phyloP scores from a whole-genome alignment of 2,888 invertebrate species.

The Trissoscelio sp. region DNA sequence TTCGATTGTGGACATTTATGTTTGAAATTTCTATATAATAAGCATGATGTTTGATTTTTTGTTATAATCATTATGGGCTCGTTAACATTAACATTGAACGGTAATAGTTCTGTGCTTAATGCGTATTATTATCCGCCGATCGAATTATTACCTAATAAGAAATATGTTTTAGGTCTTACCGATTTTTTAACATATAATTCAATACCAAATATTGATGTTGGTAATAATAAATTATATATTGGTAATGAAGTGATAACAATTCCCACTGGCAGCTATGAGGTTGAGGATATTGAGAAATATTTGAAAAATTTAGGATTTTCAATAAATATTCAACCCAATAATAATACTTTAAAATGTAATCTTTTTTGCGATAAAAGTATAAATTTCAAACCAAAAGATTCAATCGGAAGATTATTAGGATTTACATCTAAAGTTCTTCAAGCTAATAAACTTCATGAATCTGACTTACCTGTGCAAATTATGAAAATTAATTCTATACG shows the following conservation, averaged over 20 bases:
- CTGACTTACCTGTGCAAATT: constrained; percentile 23
- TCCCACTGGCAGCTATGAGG: constrained; percentile 71
- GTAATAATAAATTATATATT: too few species aligned
- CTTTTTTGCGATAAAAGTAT: constrained; percentile 49
- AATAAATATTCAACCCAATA: constrained; percentile 64
- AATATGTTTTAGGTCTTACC: constrained; percentile 64
- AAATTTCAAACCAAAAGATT: constrained; percentile 56
- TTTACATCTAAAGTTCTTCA: constrained; percentile 37
- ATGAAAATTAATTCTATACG: constrained; percentile 31
- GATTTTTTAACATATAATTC: too few species aligned
- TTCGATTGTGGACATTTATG: too few species aligned
- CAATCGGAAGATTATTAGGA: constrained; percentile 20
- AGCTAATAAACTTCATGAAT: constrained; percentile 27
- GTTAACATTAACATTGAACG: too few species aligned
- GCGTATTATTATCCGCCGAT: constrained; percentile 8
- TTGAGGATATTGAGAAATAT: too few species aligned
- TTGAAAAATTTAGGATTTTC: constrained; percentile 2
- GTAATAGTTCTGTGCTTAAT: neutral
- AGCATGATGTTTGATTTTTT: too few species aligned
- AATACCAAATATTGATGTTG: too few species aligned
- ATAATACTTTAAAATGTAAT: too few species aligned
- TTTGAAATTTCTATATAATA: too few species aligned
- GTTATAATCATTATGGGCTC: too few species aligned
- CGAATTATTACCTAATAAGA: constrained; percentile 54
- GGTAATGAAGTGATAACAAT: constrained; percentile 38